These are phyloP conservation scores for Helicoverpa armigera DNA, from an alignment of 1,140 invertebrate species.

Conservation along the genomic window DNA sequence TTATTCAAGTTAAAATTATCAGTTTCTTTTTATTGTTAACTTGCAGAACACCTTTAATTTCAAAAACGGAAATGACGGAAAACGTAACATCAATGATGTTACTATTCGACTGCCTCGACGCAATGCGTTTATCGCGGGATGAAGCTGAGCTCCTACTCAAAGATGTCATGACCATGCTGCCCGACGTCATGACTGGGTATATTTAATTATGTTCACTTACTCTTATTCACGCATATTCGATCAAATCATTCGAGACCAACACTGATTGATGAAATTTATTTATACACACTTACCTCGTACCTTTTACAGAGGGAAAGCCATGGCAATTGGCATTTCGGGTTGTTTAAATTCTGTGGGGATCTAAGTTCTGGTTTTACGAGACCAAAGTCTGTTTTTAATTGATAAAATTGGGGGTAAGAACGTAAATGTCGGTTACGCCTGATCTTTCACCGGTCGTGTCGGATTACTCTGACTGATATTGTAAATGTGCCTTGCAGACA, in stretches of 20 bases:
- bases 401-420: too few species aligned
- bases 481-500: slow-evolving; percentile 52
- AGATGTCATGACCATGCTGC: slow-evolving; percentile 68
- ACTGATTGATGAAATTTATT: too few species aligned
- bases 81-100: slow-evolving; percentile 73
- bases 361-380: too few species aligned
- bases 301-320: too few species aligned
- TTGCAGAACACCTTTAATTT: slow-evolving; percentile 71
- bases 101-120: slow-evolving; percentile 73
- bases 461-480: not conserved
- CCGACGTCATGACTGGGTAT: slow-evolving; percentile 75
- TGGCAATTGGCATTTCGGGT: too few species aligned
- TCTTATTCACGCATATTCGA: not conserved
- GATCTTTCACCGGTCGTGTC: too few species aligned
- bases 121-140: slow-evolving; percentile 74
- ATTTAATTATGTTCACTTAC: not conserved
- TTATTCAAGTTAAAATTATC: too few species aligned
- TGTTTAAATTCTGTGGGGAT: too few species aligned
- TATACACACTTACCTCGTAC: too few species aligned
- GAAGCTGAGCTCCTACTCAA: slow-evolving; percentile 70
- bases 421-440: too few species aligned
- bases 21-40: not conserved
- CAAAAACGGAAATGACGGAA: slow-evolving; percentile 65
- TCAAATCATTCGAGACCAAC: not conserved
- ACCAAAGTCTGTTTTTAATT: too few species aligned